Base-by-base conservation (phyloP, 2,888 invertebrate genomes). In the Beris morrisii region DNA sequence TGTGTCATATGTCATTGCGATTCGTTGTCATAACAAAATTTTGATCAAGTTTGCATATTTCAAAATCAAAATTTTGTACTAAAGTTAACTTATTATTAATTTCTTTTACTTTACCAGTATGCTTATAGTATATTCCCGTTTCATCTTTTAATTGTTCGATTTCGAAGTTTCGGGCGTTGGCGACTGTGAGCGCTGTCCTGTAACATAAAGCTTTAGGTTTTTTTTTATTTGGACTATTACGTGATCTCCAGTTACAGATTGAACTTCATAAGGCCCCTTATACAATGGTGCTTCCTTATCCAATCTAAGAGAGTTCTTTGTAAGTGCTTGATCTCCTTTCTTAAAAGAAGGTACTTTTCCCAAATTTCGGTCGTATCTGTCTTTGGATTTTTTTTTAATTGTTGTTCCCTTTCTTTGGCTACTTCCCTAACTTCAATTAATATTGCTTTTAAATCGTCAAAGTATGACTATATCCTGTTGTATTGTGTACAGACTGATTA, bases 391-490 rank as follows among this genome's bases (percentile, higher is more conserved):
- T 67, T 57, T 9, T 52, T 67, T 50, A 15, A 11, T 12, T 58
- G 44, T 11, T 45, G 53, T 22, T 64, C 59, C 9, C 7, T 67
- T 30, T 57, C 53, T 32, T 22, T 22, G 22, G 22, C 22, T 22
- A 22, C 22, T 3, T 22, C 30, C 53, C 52, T 50, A 63, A 31
- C 3, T 67, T 57, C 50, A 32, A 67, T 57, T 4, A 64, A 56
- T 6, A 44, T 38, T n/a, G 48, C 64, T 48, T 48, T 66, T 28
- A 59, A 38, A 9, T 61, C 63, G 13, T 66, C 61, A 15, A 54
- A 38, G 46, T 66, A 66, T 11, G 56, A 56, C 64, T 67, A 48
- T 58, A 65, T 1, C 58, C 67, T 11, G 64, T 64, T 5, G 53
- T 53, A 53, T 53, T 53, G 30, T 53, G 53, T 12, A 53, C 46